A percentile compares a stretch with the other conserved stretches of the same genome.
These are phyloP conservation scores for Myopa tessellatipennis DNA, from an alignment of 2,888 invertebrate genomes.

Conservation along the genomic window DNA sequence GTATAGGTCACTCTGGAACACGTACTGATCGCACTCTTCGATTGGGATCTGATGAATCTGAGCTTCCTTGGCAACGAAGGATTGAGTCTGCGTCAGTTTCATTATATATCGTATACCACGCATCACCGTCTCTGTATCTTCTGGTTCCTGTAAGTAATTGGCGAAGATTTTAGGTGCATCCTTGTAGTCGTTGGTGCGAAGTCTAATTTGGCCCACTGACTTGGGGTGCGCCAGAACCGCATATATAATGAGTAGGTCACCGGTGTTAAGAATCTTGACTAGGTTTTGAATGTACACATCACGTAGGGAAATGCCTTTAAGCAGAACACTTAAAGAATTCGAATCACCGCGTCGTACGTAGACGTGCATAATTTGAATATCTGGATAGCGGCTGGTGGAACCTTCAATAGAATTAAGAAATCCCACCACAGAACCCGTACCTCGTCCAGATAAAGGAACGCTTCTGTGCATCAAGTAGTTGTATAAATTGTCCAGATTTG, in stretches of 20 bases:
- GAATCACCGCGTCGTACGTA: conserved; percentile 50
- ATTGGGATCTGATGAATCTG: conserved; percentile 54
- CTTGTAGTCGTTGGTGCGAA: conserved; percentile 70
- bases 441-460: conserved; percentile 52
- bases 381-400: conserved; percentile 67
- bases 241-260: conserved; percentile 64
- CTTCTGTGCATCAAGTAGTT: conserved; percentile 64
- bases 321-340: conserved; percentile 55
- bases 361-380: conserved; percentile 69
- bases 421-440: conserved; percentile 66
- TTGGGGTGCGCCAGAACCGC: conserved; percentile 68
- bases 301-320: conserved; percentile 39
- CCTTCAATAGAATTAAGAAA: conserved; percentile 70
- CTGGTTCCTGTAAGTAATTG: conserved; percentile 74
- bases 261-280: conserved; percentile 20
- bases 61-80: conserved; percentile 64
- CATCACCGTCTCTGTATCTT: conserved; percentile 71
- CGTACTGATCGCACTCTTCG: conserved; percentile 55
- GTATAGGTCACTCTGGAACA: conserved; percentile 67
- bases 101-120: conserved; percentile 68
- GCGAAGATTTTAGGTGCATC: conserved; percentile 75
- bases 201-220: conserved; percentile 70
- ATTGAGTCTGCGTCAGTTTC: conserved; percentile 64
- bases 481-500: conserved; percentile 46
- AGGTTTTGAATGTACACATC: conserved; percentile 36